Evolutionary conservation across 2,113 vertebrate species (phyloP).

Genomic region (Sturnus vulgaris): DNA sequence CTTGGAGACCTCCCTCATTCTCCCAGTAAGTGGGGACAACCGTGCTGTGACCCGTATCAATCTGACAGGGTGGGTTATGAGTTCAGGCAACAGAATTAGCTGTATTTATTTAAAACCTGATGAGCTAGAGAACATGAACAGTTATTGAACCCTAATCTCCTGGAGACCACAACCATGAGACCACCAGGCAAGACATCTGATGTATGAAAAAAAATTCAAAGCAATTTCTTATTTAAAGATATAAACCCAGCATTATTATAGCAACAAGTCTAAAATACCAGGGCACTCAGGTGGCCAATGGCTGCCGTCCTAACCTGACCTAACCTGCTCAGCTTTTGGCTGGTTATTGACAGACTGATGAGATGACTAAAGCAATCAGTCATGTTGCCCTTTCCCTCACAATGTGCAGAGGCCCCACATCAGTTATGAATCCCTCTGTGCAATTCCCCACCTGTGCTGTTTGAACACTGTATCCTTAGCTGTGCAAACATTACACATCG

Average conservation of each 20-base stretch:
- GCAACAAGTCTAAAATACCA: constrained; percentile 16
- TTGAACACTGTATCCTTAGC: constrained; percentile 50
- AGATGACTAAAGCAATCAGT: constrained; percentile 31
- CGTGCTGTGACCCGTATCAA: not conserved
- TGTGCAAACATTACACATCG: constrained; percentile 42
- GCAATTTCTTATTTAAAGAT: not conserved
- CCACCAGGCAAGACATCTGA: constrained; percentile 25
- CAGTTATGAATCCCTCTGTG: not conserved
- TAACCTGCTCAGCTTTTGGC: constrained; percentile 10
- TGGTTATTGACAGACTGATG: constrained; percentile 15
- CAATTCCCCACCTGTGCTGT: constrained; percentile 22
- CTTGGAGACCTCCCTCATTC: not conserved
- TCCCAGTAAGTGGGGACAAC: not conserved
- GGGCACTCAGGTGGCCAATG: not conserved
- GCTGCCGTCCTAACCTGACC: constrained; percentile 27
- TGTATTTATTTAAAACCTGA: constrained; percentile 34
- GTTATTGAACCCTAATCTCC: not conserved
- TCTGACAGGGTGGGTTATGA: not conserved
- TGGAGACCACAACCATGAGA: not conserved
- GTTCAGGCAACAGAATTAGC: constrained; percentile 35
- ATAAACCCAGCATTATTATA: not conserved
- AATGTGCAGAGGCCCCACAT: not conserved
- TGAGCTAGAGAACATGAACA: not conserved
- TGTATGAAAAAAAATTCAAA: not conserved
- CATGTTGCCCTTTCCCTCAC: not conserved